Conservation (phyloP, 2,113 vertebrate genomes). For the Synodontis membranacea region DNA sequence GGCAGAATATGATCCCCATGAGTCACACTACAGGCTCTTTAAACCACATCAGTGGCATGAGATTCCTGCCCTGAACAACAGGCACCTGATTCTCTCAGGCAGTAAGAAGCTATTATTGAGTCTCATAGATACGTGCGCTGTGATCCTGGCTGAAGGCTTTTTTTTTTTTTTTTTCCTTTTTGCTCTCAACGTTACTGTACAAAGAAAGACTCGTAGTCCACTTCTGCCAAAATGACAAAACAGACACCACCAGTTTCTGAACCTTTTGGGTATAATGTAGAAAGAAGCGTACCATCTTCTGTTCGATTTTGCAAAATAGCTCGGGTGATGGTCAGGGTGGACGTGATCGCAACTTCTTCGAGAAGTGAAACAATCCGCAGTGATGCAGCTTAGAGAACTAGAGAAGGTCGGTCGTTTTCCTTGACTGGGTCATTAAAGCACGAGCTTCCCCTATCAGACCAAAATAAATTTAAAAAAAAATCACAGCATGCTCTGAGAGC, state of each 20-base stretch:
- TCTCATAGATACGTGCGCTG: conserved; percentile 21
- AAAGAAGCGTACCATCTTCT: not conserved
- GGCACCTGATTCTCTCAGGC: conserved; percentile 44
- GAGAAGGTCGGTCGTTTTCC: not conserved
- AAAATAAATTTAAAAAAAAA: too few relatives aligned
- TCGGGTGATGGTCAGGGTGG: too few relatives aligned
- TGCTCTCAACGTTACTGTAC: not conserved
- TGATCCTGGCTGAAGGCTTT: not conserved
- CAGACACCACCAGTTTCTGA: not conserved
- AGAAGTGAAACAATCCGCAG: not conserved
- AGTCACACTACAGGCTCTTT: conserved; percentile 32
- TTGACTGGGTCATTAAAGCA: not conserved
- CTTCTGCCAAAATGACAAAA: not conserved
- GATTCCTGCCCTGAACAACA: conserved; percentile 18
- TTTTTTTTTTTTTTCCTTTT: not conserved
- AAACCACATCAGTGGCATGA: conserved; percentile 46
- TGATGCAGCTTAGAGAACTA: not conserved
- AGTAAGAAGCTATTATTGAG: conserved; percentile 22
- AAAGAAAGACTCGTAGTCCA: conserved; percentile 26
- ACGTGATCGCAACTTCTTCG: not conserved
- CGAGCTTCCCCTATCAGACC: not conserved
- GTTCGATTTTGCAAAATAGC: not conserved
- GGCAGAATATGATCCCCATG: conserved; percentile 13
- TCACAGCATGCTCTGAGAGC: not conserved
- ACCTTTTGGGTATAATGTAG: not conserved